Conservation (phyloP, 2,797 vertebrate genomes). For the Rhabdomys pumilio region DNA sequence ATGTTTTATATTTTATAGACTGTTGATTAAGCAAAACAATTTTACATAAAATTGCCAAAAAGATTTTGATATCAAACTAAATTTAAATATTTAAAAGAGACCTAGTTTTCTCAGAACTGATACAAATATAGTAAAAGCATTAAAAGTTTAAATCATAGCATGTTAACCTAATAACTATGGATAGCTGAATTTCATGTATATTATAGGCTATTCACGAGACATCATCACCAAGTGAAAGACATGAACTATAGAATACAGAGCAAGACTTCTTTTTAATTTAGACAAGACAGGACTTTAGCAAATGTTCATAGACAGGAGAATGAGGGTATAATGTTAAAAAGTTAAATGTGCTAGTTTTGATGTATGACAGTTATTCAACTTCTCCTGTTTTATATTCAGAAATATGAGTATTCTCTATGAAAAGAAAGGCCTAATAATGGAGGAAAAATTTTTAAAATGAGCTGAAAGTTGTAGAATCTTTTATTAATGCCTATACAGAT, state of each 20-base stretch:
- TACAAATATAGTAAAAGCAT: background rate
- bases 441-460: background rate
- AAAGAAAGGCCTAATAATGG: background rate
- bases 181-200: background rate
- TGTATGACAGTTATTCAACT: background rate
- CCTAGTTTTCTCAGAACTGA: background rate
- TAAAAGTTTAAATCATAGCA: background rate
- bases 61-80: background rate
- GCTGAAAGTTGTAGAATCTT: background rate
- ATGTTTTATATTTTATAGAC: conserved; percentile 28
- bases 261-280: conserved; percentile 1
- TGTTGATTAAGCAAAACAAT: conserved; percentile 14
- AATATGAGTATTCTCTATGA: conserved; percentile 17
- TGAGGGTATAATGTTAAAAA: background rate
- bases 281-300: background rate
- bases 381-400: background rate
- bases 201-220: background rate
- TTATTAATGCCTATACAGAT: background rate
- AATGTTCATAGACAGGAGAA: background rate
- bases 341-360: background rate
- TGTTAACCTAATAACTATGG: background rate
- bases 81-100: conserved; percentile 2
- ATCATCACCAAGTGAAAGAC: background rate
- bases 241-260: background rate
- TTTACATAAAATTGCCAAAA: conserved; percentile 18